Conservation (phyloP, 2,797 vertebrate genomes). For the Rhinoraja longicauda region DNA sequence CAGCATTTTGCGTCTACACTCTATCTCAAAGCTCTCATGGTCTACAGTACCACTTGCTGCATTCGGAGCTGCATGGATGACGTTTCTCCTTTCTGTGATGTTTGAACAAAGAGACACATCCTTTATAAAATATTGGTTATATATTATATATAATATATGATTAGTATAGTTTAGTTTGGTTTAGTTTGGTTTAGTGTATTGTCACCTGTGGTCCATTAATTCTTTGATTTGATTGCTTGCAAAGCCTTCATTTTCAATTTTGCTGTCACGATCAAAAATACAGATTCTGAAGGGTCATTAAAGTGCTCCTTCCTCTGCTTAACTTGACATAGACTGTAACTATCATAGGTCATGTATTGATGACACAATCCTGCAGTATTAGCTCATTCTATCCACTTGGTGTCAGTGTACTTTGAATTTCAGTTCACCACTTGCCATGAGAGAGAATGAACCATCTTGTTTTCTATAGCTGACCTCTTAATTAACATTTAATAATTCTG, state of each 20-base stretch:
- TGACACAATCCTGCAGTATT: not conserved
- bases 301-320: not conserved
- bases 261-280: not conserved
- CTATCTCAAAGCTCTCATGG: no score
- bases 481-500: not conserved
- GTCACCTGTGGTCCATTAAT: not conserved
- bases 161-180: no score
- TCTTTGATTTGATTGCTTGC: not conserved
- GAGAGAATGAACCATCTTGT: not conserved
- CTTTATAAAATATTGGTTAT: not conserved
- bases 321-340: not conserved
- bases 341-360: not conserved
- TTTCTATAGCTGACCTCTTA: not conserved
- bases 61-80: no score
- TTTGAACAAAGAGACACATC: not conserved
- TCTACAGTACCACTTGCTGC: no score
- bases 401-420: constrained; percentile 31
- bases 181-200: no score
- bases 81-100: not conserved
- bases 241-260: not conserved
- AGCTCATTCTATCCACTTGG: constrained; percentile 13
- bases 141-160: no score
- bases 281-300: not conserved
- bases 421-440: not conserved
- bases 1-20: no score